phyloP scores from a whole-genome alignment of 2,797 vertebrate genomes.

The Ciconia nigra region DNA sequence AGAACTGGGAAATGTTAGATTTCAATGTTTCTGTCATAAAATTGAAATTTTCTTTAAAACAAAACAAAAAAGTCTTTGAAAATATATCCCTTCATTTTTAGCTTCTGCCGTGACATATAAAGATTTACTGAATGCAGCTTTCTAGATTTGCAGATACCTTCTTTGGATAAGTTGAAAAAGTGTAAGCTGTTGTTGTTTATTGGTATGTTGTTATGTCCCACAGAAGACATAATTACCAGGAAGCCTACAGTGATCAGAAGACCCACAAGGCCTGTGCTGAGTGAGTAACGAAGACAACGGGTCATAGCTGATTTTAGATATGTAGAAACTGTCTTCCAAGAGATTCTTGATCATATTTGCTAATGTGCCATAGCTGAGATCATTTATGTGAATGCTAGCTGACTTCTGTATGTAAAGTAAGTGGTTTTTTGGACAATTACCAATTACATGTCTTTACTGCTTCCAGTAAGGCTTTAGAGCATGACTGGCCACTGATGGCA shows the following conservation, averaged over 20 bases:
- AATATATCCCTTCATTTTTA: neutral
- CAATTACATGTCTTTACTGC: neutral
- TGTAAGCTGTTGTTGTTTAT: neutral
- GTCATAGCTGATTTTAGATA: neutral
- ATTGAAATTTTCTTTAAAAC: neutral
- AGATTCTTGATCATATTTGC: neutral
- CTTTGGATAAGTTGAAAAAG: neutral
- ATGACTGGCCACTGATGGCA: neutral
- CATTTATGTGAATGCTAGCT: neutral
- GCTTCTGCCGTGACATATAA: neutral
- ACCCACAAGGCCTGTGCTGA: conserved; percentile 38
- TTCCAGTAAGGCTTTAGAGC: neutral
- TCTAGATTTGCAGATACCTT: neutral
- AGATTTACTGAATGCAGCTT: neutral
- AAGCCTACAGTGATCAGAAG: conserved; percentile 57
- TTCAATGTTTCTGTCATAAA: neutral
- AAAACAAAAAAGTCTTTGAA: neutral
- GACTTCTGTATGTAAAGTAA: neutral
- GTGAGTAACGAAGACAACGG: conserved; percentile 14
- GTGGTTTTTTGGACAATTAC: neutral
- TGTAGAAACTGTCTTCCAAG: neutral
- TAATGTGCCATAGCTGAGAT: neutral
- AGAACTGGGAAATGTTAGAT: neutral
- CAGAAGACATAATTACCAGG: conserved; percentile 53
- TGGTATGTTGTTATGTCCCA: neutral